A percentile compares a stretch with the other conserved stretches of the same genome.
These are phyloP conservation scores for Scrobipalpa atriplicella DNA, from an alignment of 2,888 invertebrate species.

Conservation along the genomic window DNA sequence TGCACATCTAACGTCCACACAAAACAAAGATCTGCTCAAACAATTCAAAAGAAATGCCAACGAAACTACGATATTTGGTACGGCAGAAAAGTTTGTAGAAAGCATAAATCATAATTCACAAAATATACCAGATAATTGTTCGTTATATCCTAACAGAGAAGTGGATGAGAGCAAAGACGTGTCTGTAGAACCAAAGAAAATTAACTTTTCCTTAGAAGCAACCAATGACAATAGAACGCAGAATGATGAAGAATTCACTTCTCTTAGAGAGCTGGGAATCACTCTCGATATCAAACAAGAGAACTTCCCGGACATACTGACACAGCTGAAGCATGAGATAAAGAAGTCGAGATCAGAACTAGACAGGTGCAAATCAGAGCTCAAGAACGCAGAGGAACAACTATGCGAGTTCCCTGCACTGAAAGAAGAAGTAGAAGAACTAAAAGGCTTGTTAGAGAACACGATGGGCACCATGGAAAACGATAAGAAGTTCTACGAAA, in stretches of 20 bases:
- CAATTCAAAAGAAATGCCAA: conserved; percentile 72
- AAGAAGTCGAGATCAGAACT: conserved; percentile 80
- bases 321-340: conserved; percentile 78
- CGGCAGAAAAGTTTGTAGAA: conserved; percentile 49
- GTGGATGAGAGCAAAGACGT: conserved; percentile 63
- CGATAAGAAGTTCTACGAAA: conserved; percentile 82
- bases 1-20: conserved; percentile 69
- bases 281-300: conserved; percentile 71
- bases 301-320: conserved; percentile 72
- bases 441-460: conserved; percentile 73
- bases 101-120: conserved; percentile 45
- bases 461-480: conserved; percentile 78
- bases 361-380: conserved; percentile 78
- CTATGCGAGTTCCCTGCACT: conserved; percentile 77
- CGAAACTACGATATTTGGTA: conserved; percentile 71
- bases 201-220: conserved; percentile 70
- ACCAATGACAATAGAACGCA: conserved; percentile 61
- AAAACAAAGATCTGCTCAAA: conserved; percentile 57
- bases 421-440: conserved; percentile 75
- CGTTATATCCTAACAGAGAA: conserved; percentile 76
- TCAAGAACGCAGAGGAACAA: conserved; percentile 80
- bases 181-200: conserved; percentile 74
- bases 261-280: conserved; percentile 79
- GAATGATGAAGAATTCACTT: conserved; percentile 72
- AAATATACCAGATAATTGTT: conserved; percentile 72